These are phyloP conservation scores for Sycophila sp. DNA, from an alignment of 1,140 invertebrate genomes.

Conservation along the genomic window DNA sequence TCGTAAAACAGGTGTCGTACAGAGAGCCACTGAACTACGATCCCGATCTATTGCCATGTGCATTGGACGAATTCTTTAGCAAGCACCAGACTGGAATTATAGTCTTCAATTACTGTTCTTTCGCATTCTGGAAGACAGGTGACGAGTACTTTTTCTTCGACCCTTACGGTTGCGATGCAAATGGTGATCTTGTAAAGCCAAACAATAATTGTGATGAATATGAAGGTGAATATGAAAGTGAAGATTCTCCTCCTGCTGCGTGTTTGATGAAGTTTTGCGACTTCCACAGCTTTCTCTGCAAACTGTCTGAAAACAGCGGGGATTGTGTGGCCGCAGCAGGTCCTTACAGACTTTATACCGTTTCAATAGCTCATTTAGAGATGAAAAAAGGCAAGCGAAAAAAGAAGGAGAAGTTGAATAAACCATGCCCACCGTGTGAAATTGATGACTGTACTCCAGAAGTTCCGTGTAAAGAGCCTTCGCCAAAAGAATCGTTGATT, in stretches of 20 bases:
- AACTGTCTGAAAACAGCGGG: too few relatives aligned
- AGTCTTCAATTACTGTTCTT: slow-evolving; percentile 51
- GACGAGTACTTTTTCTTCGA: slow-evolving; percentile 56
- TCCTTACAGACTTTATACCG: slow-evolving; percentile 51
- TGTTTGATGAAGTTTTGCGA: slow-evolving; percentile 52
- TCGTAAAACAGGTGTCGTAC: slow-evolving; percentile 50
- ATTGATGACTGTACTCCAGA: too few relatives aligned
- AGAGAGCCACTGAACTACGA: slow-evolving; percentile 48
- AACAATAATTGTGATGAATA: too few relatives aligned
- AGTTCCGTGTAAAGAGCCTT: too few relatives aligned
- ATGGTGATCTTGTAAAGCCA: slow-evolving; percentile 43
- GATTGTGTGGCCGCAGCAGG: slow-evolving; percentile 33
- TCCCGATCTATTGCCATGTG: slow-evolving; percentile 39
- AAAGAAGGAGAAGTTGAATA: not conserved
- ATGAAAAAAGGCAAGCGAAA: slow-evolving; percentile 28
- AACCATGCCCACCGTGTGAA: too few relatives aligned
- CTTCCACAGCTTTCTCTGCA: slow-evolving; percentile 42
- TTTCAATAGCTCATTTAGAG: slow-evolving; percentile 51
- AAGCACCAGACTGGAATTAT: slow-evolving; percentile 56
- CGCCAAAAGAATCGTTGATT: slow-evolving; percentile 49
- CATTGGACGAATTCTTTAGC: slow-evolving; percentile 44
- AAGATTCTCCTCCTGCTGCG: too few relatives aligned
- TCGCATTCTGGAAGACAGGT: slow-evolving; percentile 53
- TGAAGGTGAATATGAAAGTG: slow-evolving; percentile 44
- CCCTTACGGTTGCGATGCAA: slow-evolving; percentile 57